phyloP scores from a whole-genome alignment of 2,888 invertebrate genomes.

The Drosophila anomalata region DNA sequence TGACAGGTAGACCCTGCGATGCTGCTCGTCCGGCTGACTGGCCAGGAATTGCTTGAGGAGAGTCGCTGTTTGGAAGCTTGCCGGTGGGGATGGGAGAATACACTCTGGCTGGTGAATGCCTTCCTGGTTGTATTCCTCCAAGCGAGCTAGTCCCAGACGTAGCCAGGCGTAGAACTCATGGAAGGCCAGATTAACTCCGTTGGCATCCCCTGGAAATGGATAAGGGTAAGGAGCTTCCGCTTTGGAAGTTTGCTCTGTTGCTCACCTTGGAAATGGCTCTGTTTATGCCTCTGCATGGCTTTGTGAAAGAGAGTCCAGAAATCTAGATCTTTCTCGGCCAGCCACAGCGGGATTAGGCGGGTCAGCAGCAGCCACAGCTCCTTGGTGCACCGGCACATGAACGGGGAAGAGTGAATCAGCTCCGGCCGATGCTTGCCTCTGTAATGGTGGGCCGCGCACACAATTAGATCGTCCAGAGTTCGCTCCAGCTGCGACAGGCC shows the following conservation, averaged over 20 bases:
- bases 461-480: conserved; percentile 69
- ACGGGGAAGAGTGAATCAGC: conserved; percentile 84
- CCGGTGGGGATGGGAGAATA: conserved; percentile 28
- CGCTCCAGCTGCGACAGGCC: conserved; percentile 66
- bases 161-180: conserved; percentile 84
- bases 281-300: conserved; percentile 74
- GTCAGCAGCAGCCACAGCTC: conserved; percentile 86
- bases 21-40: conserved; percentile 84
- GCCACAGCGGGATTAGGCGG: conserved; percentile 82
- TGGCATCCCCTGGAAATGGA: conserved; percentile 3
- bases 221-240: background rate
- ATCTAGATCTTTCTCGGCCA: conserved; percentile 25
- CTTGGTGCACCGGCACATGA: conserved; percentile 86
- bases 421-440: conserved; percentile 82
- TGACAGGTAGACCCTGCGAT: conserved; percentile 84
- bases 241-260: background rate
- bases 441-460: conserved; percentile 71
- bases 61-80: conserved; percentile 36
- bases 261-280: conserved; percentile 47
- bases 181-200: conserved; percentile 51
- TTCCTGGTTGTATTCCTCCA: conserved; percentile 82
- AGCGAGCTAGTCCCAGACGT: conserved; percentile 83
- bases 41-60: conserved; percentile 84
- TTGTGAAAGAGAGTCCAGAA: conserved; percentile 85
- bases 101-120: conserved; percentile 65